Percentiles rank a stretch among this genome's conserved stretches.
Conservation (phyloP, 2,888 invertebrate genomes). For the Yponomeuta evonymella region DNA sequence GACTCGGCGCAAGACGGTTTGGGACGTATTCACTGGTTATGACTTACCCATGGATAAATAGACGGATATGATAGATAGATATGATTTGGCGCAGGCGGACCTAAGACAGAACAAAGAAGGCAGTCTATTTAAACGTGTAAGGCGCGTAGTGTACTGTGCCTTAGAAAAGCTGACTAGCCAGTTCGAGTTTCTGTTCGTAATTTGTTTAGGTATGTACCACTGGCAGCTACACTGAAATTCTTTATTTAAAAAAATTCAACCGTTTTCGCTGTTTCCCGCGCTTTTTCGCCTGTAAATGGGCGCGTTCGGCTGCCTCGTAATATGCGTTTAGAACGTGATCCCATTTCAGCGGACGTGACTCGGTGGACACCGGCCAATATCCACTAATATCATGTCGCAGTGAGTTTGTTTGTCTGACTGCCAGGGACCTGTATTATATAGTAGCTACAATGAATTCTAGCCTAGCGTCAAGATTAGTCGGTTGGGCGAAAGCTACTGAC, state of each 20-base stretch:
- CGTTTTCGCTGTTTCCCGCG: slow-evolving; percentile 20
- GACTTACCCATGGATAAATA: too few relatives aligned
- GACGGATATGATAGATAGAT: too few relatives aligned
- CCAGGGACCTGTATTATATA: neutral
- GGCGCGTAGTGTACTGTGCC: too few relatives aligned
- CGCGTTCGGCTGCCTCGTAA: slow-evolving; percentile 46
- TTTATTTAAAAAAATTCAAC: slow-evolving; percentile 1
- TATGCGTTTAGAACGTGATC: slow-evolving; percentile 66
- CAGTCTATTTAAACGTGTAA: too few relatives aligned
- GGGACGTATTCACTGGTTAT: too few relatives aligned
- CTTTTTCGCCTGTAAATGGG: slow-evolving; percentile 38
- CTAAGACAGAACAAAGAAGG: too few relatives aligned
- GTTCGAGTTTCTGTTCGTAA: neutral
- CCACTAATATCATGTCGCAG: neutral
- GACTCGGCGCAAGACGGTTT: too few relatives aligned
- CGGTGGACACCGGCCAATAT: slow-evolving; percentile 32
- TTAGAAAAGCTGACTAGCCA: too few relatives aligned
- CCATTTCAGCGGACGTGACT: slow-evolving; percentile 61
- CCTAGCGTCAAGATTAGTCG: too few relatives aligned
- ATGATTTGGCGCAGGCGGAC: too few relatives aligned
- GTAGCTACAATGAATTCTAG: too few relatives aligned
- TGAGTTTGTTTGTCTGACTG: neutral
- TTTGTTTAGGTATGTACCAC: neutral
- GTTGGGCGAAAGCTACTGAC: too few relatives aligned
- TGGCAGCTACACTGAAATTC: neutral